Base-by-base conservation (phyloP, 1,140 invertebrate genomes). In the Ericerus pela region DNA sequence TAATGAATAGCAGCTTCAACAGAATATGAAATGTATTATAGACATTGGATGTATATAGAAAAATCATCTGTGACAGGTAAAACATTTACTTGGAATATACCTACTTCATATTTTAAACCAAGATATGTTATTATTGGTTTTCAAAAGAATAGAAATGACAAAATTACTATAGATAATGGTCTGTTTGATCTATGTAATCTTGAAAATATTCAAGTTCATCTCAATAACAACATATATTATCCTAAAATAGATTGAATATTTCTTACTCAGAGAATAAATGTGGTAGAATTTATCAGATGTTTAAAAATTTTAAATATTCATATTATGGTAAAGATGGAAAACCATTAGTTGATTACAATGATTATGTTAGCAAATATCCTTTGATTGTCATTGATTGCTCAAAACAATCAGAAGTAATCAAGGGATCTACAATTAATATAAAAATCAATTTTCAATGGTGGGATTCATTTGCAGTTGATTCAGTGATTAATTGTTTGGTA, bases 321-420 rank as follows among this genome's bases (percentile, higher is more conserved):
- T 47, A 47, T 47, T 47, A 47, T 47, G 41, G 41, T 47, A 47
- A 47, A 47, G 41, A 47, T 47, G 41, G 41, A 47, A 47, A 47
- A 47, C 41, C 41, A 47, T 47, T 47, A 22, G 41, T 47, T 47
- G 41, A 47, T 47, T 47, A 47, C 41, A 47, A 47, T 47, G 41
- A 47, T 47, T 47, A 47, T 47, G 41, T 47, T 47, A 47, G 41
- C 41, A 47, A 47, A 47, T 22, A 47, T 47, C 41, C 41, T 14
- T 22, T 47, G 41, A 47, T 47, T 47, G 41, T 47, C 41, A 47
- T 47, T 47, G 41, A 47, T 47, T 47, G 41, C 18, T 47, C 41
- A 47, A 47, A 47, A 47, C 41, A 47, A 47, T 47, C 41, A 47
- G 41, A 47, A 47, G 41, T 47, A 22, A 47, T 47, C 14, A 47